Conservation (phyloP, 2,113 vertebrate genomes). For the Saimiri boliviensis region DNA sequence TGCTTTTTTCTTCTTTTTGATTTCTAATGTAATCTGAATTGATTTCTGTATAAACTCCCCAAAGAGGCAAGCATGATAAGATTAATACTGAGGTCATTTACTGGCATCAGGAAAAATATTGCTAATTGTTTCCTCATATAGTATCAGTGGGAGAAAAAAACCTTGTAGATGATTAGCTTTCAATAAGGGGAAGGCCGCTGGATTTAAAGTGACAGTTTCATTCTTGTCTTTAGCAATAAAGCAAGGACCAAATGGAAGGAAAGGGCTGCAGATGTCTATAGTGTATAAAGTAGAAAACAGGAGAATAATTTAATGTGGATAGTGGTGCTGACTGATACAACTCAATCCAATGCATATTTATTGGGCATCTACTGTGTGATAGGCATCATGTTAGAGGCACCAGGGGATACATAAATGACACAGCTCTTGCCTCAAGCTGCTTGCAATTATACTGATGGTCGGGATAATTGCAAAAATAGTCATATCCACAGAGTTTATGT, state of each 20-base stretch:
- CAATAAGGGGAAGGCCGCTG: constrained; percentile 36
- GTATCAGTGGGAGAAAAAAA: constrained; percentile 49
- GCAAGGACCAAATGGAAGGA: constrained; percentile 13
- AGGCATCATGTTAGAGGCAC: constrained; percentile 16
- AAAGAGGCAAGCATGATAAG: constrained; percentile 60
- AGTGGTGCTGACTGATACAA: constrained; percentile 30
- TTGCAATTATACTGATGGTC: constrained; percentile 56
- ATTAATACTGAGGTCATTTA: constrained; percentile 74
- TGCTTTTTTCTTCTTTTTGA: constrained; percentile 69
- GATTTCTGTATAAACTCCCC: constrained; percentile 71
- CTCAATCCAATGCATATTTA: constrained; percentile 66
- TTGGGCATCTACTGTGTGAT: constrained; percentile 47
- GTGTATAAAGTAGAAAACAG: constrained; percentile 11
- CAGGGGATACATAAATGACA: constrained; percentile 35
- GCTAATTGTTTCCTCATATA: constrained; percentile 63
- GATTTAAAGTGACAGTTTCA: constrained; percentile 69
- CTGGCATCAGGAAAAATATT: constrained; percentile 73
- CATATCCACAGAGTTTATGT: constrained; percentile 30
- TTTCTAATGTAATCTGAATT: constrained; percentile 69
- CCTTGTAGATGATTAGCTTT: constrained; percentile 61
- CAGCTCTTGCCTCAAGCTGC: constrained; percentile 55
- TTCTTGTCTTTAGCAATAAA: constrained; percentile 50
- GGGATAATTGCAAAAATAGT: constrained; percentile 56
- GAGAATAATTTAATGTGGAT: constrained; percentile 52
- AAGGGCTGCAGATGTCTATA: not conserved